These are phyloP conservation scores for Lynx canadensis DNA, from an alignment of 2,113 vertebrate species.

Conservation along the genomic window DNA sequence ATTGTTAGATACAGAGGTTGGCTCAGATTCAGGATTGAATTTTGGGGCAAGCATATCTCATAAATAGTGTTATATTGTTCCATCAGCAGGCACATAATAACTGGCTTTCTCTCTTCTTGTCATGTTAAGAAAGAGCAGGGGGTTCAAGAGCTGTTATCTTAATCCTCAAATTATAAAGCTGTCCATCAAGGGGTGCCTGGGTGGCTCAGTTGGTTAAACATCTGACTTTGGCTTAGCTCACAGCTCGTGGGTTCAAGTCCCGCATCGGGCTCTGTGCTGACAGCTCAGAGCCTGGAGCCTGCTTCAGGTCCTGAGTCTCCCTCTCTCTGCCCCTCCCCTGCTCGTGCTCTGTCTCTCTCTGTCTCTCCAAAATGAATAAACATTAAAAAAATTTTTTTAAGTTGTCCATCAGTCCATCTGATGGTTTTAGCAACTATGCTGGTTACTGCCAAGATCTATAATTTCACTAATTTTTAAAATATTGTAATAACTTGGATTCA, in stretches of 20 bases:
- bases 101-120: neutral
- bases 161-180: constrained; percentile 23
- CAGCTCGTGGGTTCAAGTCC: neutral
- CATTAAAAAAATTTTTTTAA: neutral
- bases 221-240: neutral
- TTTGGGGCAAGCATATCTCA: neutral
- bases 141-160: neutral
- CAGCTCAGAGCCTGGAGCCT: neutral
- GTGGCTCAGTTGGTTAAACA: neutral
- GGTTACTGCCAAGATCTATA: neutral
- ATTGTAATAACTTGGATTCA: constrained; percentile 6
- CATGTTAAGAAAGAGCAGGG: neutral
- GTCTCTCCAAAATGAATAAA: neutral
- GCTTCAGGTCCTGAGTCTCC: neutral
- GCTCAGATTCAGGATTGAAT: neutral
- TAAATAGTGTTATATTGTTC: neutral
- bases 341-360: neutral
- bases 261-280: neutral
- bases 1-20: neutral
- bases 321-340: neutral
- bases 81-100: neutral
- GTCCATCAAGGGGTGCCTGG: neutral
- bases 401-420: neutral
- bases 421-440: neutral
- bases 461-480: constrained; percentile 20